Conservation (phyloP, 2,113 vertebrate species). For the Malurus melanocephalus region DNA sequence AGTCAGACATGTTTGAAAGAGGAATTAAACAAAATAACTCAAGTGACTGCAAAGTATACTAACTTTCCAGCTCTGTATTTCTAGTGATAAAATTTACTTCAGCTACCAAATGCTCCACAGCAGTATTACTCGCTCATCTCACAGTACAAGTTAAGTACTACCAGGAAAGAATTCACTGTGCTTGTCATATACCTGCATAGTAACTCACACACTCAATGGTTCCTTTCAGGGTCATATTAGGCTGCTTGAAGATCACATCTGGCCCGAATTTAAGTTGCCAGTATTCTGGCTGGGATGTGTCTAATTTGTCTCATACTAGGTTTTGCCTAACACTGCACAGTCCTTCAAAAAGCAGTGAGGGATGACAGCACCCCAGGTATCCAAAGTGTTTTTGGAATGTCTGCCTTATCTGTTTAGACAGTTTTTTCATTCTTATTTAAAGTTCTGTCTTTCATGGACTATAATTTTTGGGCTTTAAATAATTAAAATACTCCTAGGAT, state of each 20-base stretch:
- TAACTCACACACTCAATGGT: not conserved
- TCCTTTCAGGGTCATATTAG: not conserved
- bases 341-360: not conserved
- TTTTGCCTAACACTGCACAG: not conserved
- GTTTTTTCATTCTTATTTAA: not conserved
- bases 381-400: not conserved
- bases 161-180: not conserved
- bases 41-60: not conserved
- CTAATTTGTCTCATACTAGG: fast-evolving
- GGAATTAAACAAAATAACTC: not conserved
- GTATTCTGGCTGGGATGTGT: not conserved
- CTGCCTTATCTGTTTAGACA: not conserved
- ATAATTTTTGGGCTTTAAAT: not conserved
- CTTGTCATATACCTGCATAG: not conserved
- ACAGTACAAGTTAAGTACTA: not conserved
- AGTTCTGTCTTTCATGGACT: not conserved
- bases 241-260: not conserved
- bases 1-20: not conserved
- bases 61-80: not conserved
- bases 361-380: not conserved
- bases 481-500: not conserved
- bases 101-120: not conserved
- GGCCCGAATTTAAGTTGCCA: not conserved
- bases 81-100: not conserved
- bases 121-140: not conserved